phyloP scores from a whole-genome alignment of 2,888 invertebrate genomes.

The Alviniconcha strummeri region DNA sequence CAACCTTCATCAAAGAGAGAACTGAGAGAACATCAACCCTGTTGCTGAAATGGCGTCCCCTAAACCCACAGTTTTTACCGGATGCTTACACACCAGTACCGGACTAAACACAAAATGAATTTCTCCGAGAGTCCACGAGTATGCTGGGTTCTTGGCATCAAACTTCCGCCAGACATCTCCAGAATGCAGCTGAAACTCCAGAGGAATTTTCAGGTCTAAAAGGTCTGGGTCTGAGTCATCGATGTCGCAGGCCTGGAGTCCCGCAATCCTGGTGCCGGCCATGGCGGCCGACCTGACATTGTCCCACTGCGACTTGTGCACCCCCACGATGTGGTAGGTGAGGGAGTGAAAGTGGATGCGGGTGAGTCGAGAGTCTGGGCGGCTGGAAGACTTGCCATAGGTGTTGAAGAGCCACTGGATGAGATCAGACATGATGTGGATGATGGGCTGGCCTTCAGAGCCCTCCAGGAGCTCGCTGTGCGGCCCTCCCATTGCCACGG shows the following conservation, averaged over 20 bases:
- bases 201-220: constrained; percentile 71
- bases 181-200: constrained; percentile 65
- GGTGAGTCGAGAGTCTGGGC: constrained; percentile 69
- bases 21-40: constrained; percentile 73
- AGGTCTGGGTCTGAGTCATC: constrained; percentile 58
- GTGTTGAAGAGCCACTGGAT: constrained; percentile 74
- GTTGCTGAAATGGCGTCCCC: constrained; percentile 75
- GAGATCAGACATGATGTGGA: constrained; percentile 74
- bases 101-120: constrained; percentile 74
- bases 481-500: constrained; percentile 72
- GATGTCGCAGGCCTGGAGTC: constrained; percentile 72
- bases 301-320: constrained; percentile 70
- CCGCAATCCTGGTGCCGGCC: constrained; percentile 74
- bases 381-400: constrained; percentile 69
- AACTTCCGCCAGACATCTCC: constrained; percentile 57
- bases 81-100: constrained; percentile 74
- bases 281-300: constrained; percentile 73
- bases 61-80: constrained; percentile 75
- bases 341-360: constrained; percentile 75
- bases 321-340: constrained; percentile 74
- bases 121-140: constrained; percentile 71
- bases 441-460: constrained; percentile 65
- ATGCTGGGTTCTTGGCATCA: constrained; percentile 66
- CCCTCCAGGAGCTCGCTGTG: constrained; percentile 54
- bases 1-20: constrained; percentile 13